phyloP scores from a whole-genome alignment of 2,113 vertebrate genomes.

The Anas platyrhynchos region DNA sequence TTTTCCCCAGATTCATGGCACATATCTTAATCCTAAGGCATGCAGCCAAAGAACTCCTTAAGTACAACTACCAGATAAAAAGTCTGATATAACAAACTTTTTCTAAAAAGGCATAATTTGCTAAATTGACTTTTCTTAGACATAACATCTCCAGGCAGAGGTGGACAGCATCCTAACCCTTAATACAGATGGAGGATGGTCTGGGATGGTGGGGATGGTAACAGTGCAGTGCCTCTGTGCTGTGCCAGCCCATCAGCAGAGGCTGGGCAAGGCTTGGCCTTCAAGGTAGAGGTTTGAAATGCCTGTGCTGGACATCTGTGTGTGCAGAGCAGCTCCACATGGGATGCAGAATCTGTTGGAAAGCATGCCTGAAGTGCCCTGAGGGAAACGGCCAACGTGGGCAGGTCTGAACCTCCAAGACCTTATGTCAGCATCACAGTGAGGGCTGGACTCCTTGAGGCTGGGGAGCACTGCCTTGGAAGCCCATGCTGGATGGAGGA shows the following conservation, averaged over 20 bases:
- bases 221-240: background rate
- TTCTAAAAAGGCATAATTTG: background rate
- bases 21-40: background rate
- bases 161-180: background rate
- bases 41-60: background rate
- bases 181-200: background rate
- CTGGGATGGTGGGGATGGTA: background rate
- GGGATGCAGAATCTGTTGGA: background rate
- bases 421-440: background rate
- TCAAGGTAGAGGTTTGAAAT: background rate
- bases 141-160: background rate
- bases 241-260: background rate
- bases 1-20: background rate
- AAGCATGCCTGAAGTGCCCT: background rate
- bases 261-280: background rate
- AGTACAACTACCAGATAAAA: background rate
- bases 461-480: background rate
- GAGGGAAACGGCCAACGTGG: background rate
- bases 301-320: accelerated
- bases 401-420: background rate
- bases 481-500: background rate
- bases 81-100: background rate
- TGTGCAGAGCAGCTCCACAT: background rate
- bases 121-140: background rate
- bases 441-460: background rate